These are phyloP conservation scores for Mormyrus proboscirostris DNA, from an alignment of 2,797 vertebrate species.

Conservation along the genomic window DNA sequence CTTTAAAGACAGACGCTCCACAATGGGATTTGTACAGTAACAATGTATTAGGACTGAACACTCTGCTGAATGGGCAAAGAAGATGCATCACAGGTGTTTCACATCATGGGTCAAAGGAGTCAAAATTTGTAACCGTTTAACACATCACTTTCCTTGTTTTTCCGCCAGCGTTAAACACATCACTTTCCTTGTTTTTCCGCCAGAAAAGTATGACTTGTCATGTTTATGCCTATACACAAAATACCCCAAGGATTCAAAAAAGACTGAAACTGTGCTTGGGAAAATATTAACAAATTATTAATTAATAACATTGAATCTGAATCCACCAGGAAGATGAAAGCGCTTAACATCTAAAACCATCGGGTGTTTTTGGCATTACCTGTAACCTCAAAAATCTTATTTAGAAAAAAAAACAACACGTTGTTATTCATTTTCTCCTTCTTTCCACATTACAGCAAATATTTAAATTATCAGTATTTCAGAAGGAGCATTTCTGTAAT, in stretches of 20 bases:
- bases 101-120: not conserved
- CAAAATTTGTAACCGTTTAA: not conserved
- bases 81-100: not conserved
- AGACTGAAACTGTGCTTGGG: not conserved
- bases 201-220: not conserved
- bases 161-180: not conserved
- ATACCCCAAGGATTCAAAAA: not conserved
- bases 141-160: not conserved
- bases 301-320: not conserved
- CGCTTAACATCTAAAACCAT: not conserved
- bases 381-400: slow-evolving; percentile 3
- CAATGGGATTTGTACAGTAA: not conserved
- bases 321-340: not conserved
- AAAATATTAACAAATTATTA: not conserved
- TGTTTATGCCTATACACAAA: not conserved
- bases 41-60: slow-evolving; percentile 2
- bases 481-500: not conserved
- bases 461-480: not conserved
- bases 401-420: not conserved
- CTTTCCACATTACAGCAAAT: not conserved
- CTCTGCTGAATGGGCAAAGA: not conserved
- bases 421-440: not conserved
- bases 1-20: not conserved
- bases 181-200: not conserved
- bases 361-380: not conserved